Percentiles rank a stretch among this genome's conserved stretches.
Conservation (phyloP, 2,797 vertebrate species). For the Melanotaenia maccullochi region DNA sequence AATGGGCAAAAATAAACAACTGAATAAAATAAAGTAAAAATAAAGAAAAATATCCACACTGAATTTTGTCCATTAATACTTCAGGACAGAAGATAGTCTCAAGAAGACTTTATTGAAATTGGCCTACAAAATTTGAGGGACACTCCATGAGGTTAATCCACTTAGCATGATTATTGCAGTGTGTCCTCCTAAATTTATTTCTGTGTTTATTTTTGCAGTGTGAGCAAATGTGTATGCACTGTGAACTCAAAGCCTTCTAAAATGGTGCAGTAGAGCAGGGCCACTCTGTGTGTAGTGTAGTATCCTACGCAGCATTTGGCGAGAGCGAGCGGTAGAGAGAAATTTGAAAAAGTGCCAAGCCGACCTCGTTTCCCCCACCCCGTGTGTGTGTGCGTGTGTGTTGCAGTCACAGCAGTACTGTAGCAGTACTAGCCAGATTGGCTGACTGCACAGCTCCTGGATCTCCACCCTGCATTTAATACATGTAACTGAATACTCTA, state of each 20-base stretch:
- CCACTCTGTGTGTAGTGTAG: constrained; percentile 60
- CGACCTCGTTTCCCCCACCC: constrained; percentile 75
- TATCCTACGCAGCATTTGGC: constrained; percentile 69
- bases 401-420: constrained; percentile 70
- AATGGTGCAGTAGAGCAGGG: constrained; percentile 74
- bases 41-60: not conserved
- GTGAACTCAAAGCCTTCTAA: constrained; percentile 54
- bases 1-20: constrained; percentile 2
- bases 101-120: constrained; percentile 1
- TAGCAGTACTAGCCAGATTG: constrained; percentile 67
- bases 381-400: constrained; percentile 33
- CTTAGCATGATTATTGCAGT: constrained; percentile 28
- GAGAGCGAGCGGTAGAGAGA: constrained; percentile 58
- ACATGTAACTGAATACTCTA: constrained; percentile 74
- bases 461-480: constrained; percentile 76
- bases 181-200: constrained; percentile 12
- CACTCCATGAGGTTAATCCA: constrained; percentile 36
- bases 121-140: constrained; percentile 24
- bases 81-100: not conserved
- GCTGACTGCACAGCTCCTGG: constrained; percentile 66
- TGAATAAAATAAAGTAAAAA: no score
- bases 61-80: constrained; percentile 1
- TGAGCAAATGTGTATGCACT: constrained; percentile 29
- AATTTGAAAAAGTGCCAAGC: constrained; percentile 74
- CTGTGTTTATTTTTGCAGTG: constrained; percentile 27